Evolutionary conservation across 1,140 invertebrate genomes (phyloP).

Genomic region (Chironomus striatipennis): DNA sequence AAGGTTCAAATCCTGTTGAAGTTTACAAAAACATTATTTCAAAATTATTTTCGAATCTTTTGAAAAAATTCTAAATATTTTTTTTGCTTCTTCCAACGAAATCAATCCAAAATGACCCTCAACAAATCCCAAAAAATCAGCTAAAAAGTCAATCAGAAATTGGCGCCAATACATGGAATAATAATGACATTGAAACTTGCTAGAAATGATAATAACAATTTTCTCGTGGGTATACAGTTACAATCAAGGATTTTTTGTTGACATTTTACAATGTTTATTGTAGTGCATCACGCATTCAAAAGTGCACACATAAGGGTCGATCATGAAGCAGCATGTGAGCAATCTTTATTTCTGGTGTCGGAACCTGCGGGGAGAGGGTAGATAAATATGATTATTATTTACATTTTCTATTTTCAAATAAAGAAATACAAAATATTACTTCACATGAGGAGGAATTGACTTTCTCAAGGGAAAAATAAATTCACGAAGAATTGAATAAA

Average conservation of each 20-base stretch:
- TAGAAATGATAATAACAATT: neutral
- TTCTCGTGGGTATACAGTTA: constrained; percentile 12
- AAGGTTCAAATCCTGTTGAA: too few species aligned
- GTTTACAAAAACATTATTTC: too few species aligned
- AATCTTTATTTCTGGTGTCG: neutral
- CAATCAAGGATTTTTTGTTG: constrained; percentile 1
- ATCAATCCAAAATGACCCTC: neutral
- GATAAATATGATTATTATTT: neutral
- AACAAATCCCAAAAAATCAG: too few species aligned
- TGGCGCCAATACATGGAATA: neutral
- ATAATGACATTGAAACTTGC: too few species aligned
- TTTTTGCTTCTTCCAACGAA: too few species aligned
- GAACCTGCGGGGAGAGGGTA: neutral
- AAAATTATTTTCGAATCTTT: too few species aligned
- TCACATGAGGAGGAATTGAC: neutral
- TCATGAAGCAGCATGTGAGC: neutral
- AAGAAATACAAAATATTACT: too few species aligned
- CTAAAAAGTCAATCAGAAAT: neutral
- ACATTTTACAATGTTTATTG: constrained; percentile 15
- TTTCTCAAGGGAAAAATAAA: constrained; percentile 7
- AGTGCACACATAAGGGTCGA: neutral
- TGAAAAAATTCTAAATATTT: too few species aligned
- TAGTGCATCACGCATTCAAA: constrained; percentile 9
- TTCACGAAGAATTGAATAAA: neutral
- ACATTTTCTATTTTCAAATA: neutral